Conservation (phyloP, 30 jellyfish, hydroid and myxozoan genomes). For the Rhopilema esculentum region DNA sequence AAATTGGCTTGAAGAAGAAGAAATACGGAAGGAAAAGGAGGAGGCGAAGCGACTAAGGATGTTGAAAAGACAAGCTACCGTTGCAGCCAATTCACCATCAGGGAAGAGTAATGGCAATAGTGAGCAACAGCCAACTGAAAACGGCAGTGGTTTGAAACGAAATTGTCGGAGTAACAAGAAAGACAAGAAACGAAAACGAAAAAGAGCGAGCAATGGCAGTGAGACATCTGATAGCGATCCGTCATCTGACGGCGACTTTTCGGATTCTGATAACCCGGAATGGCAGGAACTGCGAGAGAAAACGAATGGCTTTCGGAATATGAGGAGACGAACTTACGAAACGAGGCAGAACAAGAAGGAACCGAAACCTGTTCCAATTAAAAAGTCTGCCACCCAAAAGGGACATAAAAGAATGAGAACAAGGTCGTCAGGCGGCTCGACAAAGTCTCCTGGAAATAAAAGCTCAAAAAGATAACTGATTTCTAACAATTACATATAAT, state of each 20-base stretch:
- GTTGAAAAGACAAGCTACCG: not conserved
- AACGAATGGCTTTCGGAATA: slow-evolving; percentile 15
- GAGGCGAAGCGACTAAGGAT: slow-evolving; percentile 9
- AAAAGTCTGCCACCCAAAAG: not conserved
- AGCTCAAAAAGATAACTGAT: not conserved
- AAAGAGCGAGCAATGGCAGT: slow-evolving; percentile 24
- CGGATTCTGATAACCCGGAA: slow-evolving; percentile 48
- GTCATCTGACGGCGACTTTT: slow-evolving; percentile 43
- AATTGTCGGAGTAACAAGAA: not conserved
- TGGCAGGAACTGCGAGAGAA: slow-evolving; percentile 18
- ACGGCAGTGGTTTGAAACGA: not conserved
- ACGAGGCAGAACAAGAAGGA: slow-evolving; percentile 28
- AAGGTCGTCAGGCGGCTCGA: not conserved
- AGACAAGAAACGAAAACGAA: not conserved
- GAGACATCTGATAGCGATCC: slow-evolving; percentile 47
- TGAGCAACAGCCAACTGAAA: not conserved
- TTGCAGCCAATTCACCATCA: slow-evolving; percentile 5
- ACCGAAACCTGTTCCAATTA: not conserved
- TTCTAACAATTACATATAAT: not conserved
- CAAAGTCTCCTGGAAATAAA: not conserved
- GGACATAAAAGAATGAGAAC: not conserved
- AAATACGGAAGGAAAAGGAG: slow-evolving; percentile 14
- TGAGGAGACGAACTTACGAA: slow-evolving; percentile 13
- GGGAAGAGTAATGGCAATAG: not conserved
- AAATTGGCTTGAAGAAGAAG: slow-evolving; percentile 30